These are phyloP conservation scores for Onychostoma macrolepis DNA, from an alignment of 2,113 vertebrate species.

Conservation along the genomic window DNA sequence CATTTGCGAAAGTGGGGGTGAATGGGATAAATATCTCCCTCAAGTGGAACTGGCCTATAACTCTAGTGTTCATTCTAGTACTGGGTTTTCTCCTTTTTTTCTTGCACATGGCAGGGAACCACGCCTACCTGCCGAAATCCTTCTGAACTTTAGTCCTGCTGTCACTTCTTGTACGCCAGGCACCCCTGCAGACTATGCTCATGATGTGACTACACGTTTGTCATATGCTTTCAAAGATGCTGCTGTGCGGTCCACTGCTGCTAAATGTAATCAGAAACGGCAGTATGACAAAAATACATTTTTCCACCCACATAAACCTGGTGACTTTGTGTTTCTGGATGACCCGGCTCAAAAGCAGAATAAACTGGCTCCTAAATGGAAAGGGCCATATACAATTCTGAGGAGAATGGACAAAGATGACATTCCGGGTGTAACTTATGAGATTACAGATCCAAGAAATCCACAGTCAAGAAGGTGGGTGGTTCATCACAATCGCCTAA, in stretches of 20 bases:
- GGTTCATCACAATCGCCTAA: not conserved
- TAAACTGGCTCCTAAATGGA: too few relatives aligned
- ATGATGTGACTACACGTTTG: not conserved
- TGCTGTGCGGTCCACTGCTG: not conserved
- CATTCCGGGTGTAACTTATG: not conserved
- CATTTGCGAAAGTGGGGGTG: too few relatives aligned
- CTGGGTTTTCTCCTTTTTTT: not conserved
- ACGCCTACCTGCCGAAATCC: not conserved
- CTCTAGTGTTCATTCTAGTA: too few relatives aligned
- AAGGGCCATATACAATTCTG: too few relatives aligned
- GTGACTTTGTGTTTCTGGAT: not conserved
- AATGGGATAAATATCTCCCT: too few relatives aligned
- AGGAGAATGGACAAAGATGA: not conserved
- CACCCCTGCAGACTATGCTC: not conserved
- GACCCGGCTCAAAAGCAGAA: too few relatives aligned
- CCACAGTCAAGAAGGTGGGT: not conserved
- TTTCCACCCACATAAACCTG: not conserved
- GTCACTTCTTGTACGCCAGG: not conserved
- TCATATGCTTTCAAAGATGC: not conserved
- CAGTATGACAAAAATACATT: not conserved
- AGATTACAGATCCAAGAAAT: not conserved
- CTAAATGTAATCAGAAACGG: not conserved
- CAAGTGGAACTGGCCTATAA: too few relatives aligned
- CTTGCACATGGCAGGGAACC: constrained; percentile 4
- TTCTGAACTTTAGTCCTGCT: not conserved